These are phyloP conservation scores for Myzus persicae DNA, from an alignment of 1,140 invertebrate species.

Conservation along the genomic window DNA sequence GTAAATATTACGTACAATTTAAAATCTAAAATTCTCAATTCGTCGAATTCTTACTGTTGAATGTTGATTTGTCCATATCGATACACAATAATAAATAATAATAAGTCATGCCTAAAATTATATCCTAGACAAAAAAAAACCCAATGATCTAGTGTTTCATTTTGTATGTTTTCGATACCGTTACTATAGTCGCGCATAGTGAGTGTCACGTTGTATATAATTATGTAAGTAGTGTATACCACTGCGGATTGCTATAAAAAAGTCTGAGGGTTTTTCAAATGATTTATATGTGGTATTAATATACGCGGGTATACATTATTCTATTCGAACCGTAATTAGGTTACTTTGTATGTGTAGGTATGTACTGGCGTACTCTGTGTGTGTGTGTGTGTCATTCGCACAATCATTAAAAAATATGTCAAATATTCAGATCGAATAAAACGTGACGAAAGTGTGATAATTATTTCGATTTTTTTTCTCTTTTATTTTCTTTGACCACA, in stretches of 20 bases:
- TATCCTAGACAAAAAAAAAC: not conserved
- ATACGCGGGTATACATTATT: not conserved
- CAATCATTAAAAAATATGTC: constrained; percentile 48
- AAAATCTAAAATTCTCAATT: not conserved
- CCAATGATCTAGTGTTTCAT: not conserved
- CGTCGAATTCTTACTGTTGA: not conserved
- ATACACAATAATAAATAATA: not conserved
- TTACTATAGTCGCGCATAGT: not conserved
- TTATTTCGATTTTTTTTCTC: constrained; percentile 32
- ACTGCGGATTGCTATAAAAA: not conserved
- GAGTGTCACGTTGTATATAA: not conserved
- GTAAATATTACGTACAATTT: not conserved
- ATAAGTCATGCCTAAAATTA: not conserved
- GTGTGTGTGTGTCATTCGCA: not conserved
- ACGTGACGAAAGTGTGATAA: constrained; percentile 32
- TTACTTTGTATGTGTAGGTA: not conserved
- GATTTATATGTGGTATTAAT: not conserved
- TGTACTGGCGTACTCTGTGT: not conserved
- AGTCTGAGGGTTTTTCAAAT: not conserved
- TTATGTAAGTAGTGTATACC: not conserved
- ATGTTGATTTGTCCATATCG: not conserved
- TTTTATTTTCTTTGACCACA: constrained; percentile 5
- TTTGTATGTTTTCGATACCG: not conserved
- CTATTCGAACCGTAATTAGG: constrained; percentile 5
- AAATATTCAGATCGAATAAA: constrained; percentile 49